Evolutionary conservation across 1,140 invertebrate genomes (phyloP).

Genomic region (Heliconius hermathena): DNA sequence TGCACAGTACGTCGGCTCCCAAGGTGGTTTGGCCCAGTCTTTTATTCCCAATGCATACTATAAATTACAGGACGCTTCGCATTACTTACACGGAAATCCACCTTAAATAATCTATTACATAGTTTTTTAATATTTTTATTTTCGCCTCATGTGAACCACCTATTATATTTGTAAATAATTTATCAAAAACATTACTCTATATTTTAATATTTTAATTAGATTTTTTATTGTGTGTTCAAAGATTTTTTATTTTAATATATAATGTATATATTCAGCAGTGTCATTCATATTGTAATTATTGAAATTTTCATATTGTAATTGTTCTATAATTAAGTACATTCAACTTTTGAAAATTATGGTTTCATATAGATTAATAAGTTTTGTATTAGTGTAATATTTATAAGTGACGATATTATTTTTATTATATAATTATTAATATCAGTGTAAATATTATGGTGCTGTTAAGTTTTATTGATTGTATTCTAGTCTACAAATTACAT

Average conservation of each 20-base stretch:
- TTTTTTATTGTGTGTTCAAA: slow-evolving; percentile 4
- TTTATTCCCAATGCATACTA: slow-evolving; percentile 72
- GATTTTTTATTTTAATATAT: neutral
- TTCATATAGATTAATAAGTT: neutral
- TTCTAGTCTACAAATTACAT: slow-evolving; percentile 69
- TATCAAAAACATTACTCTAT: neutral
- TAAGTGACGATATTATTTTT: neutral
- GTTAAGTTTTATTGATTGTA: slow-evolving; percentile 63
- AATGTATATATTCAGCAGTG: too few species aligned
- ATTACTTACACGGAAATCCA: slow-evolving; percentile 62
- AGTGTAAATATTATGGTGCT: slow-evolving; percentile 62
- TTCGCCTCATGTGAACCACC: slow-evolving; percentile 23
- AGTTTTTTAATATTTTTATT: neutral
- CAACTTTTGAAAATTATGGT: neutral
- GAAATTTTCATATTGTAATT: too few species aligned
- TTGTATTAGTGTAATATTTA: neutral
- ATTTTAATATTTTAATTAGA: neutral
- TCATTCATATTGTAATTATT: too few species aligned
- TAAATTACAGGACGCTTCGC: slow-evolving; percentile 68
- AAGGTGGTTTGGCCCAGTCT: slow-evolving; percentile 60
- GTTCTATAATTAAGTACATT: too few species aligned
- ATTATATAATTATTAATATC: slow-evolving; percentile 17
- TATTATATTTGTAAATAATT: slow-evolving; percentile 24
- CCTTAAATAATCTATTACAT: slow-evolving; percentile 39
- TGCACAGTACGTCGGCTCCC: slow-evolving; percentile 68